A percentile compares a stretch with the other conserved stretches of the same genome.
These are phyloP conservation scores for Cepaea hortensis DNA, from an alignment of 2,888 invertebrate genomes.

Conservation along the genomic window DNA sequence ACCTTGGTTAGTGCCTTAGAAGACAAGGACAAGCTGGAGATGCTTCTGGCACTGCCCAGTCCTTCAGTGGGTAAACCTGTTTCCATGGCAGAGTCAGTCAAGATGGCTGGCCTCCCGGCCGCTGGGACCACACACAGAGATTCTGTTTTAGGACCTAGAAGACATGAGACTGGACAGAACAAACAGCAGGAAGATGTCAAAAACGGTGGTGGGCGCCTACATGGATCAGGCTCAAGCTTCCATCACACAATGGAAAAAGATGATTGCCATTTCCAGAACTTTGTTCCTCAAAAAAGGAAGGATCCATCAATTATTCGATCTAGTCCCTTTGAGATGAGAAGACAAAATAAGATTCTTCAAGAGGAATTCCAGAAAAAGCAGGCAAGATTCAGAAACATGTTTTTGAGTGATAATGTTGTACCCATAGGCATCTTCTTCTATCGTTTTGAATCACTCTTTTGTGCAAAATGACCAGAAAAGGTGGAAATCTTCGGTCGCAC, in stretches of 20 bases:
- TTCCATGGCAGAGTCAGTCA: slow-evolving; percentile 40
- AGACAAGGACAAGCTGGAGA: slow-evolving; percentile 60
- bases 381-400: slow-evolving; percentile 49
- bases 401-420: neutral
- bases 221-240: neutral
- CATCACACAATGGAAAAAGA: neutral
- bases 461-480: too few species aligned
- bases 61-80: slow-evolving; percentile 60
- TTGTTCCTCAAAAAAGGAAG: slow-evolving; percentile 21
- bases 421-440: neutral
- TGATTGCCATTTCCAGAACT: neutral
- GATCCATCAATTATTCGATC: neutral
- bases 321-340: slow-evolving; percentile 51
- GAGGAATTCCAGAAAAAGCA: slow-evolving; percentile 63
- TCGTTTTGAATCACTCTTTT: neutral
- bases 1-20: slow-evolving; percentile 69
- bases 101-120: neutral
- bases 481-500: too few species aligned
- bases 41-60: slow-evolving; percentile 58
- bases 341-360: slow-evolving; percentile 62
- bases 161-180: neutral
- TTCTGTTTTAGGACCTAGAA: neutral
- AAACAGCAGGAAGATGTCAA: neutral
- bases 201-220: neutral
- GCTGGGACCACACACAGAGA: neutral